phyloP scores from a whole-genome alignment of 2,888 invertebrate species.

The Copidosoma aretas region DNA sequence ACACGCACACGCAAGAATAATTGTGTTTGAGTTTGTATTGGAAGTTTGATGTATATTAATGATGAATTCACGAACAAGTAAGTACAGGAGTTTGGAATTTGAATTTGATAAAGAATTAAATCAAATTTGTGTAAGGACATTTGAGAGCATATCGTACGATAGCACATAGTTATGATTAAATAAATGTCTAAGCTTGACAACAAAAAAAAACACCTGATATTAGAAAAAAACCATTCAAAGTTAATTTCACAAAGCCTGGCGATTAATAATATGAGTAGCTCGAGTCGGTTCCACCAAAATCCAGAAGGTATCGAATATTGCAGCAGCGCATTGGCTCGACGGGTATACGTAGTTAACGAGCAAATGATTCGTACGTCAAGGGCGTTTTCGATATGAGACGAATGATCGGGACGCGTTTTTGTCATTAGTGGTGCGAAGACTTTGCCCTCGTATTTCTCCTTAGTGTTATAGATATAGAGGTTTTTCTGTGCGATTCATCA shows the following conservation, averaged over 20 bases:
- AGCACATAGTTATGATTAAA: too few species aligned
- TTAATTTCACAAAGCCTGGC: conserved; percentile 12
- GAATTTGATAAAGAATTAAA: too few species aligned
- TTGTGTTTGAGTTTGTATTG: too few species aligned
- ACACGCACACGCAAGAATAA: too few species aligned
- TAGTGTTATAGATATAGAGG: not conserved
- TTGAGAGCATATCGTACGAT: too few species aligned
- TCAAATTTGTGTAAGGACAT: too few species aligned
- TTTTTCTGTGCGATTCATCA: conserved; percentile 28
- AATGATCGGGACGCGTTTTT: conserved; percentile 26
- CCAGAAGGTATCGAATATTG: not conserved
- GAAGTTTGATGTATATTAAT: too few species aligned
- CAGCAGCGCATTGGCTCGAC: not conserved
- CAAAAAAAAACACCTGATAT: too few species aligned
- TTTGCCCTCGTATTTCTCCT: conserved; percentile 2
- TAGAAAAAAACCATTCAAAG: conserved; percentile 20
- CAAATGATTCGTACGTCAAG: conserved; percentile 23
- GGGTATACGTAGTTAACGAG: conserved; percentile 31
- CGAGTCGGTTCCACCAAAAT: not conserved
- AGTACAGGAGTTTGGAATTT: too few species aligned
- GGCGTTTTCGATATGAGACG: conserved; percentile 6
- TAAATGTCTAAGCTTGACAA: too few species aligned
- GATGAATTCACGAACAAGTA: too few species aligned
- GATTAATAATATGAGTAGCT: conserved; percentile 30
- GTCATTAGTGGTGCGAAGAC: conserved; percentile 1